These are phyloP conservation scores for Ammodytes dubius DNA, from an alignment of 2,113 vertebrate species.

Conservation along the genomic window DNA sequence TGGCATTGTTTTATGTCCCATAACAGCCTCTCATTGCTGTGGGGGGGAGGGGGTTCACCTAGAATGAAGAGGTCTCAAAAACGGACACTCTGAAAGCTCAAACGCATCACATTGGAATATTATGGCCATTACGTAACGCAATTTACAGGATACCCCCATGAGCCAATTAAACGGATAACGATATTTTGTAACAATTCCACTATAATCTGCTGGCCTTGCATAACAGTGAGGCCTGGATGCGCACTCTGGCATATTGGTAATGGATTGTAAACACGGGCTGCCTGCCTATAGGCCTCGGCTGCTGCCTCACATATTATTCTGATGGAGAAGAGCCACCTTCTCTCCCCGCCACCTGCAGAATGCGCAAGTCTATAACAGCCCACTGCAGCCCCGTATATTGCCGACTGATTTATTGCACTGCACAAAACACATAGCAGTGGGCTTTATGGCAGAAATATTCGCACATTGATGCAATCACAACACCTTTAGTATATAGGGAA, in stretches of 20 bases:
- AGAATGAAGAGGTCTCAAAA: slow-evolving; percentile 48
- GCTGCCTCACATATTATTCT: slow-evolving; percentile 68
- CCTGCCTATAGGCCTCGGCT: slow-evolving; percentile 73
- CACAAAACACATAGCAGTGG: slow-evolving; percentile 80
- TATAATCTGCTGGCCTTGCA: slow-evolving; percentile 64
- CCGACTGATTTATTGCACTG: slow-evolving; percentile 84
- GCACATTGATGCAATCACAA: slow-evolving; percentile 38
- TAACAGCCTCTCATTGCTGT: slow-evolving; percentile 30
- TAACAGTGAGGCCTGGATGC: slow-evolving; percentile 65
- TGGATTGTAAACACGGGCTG: slow-evolving; percentile 71
- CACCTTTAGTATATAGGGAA: background rate
- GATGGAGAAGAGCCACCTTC: slow-evolving; percentile 84
- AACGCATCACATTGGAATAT: slow-evolving; percentile 34
- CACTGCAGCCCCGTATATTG: slow-evolving; percentile 84
- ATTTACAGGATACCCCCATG: slow-evolving; percentile 65
- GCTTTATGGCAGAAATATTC: slow-evolving; percentile 7
- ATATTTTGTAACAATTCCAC: slow-evolving; percentile 59
- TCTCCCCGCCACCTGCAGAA: slow-evolving; percentile 93
- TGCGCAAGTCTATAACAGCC: slow-evolving; percentile 88
- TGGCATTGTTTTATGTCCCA: slow-evolving; percentile 46
- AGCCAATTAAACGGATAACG: slow-evolving; percentile 71
- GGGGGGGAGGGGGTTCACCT: background rate
- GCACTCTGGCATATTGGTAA: slow-evolving; percentile 53
- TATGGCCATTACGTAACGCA: slow-evolving; percentile 75
- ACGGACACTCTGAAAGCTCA: slow-evolving; percentile 36